phyloP scores from a whole-genome alignment of 2,888 invertebrate species.

The Acanthococcus lagerstroemiae region DNA sequence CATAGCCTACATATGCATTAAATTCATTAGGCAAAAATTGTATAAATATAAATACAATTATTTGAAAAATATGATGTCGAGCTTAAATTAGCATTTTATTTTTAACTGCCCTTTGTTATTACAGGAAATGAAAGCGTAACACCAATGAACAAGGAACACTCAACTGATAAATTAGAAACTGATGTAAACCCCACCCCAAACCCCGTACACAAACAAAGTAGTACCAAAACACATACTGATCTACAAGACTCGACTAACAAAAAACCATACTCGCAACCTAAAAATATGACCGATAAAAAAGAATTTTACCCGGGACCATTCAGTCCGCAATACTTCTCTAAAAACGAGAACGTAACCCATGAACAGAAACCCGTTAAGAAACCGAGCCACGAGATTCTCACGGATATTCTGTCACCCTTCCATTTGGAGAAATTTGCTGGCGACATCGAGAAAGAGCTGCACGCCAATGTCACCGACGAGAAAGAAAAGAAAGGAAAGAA shows the following conservation, averaged over 20 bases:
- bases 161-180: no score
- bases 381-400: slow-evolving; percentile 29
- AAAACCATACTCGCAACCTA: not conserved
- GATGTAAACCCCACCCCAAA: not conserved
- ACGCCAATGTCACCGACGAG: slow-evolving; percentile 12
- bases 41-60: no score
- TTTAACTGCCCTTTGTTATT: slow-evolving; percentile 10
- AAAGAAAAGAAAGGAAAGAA: slow-evolving; percentile 3
- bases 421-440: slow-evolving; percentile 31
- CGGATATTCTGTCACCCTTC: slow-evolving; percentile 33
- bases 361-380: slow-evolving; percentile 24
- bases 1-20: no score
- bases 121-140: slow-evolving; percentile 23
- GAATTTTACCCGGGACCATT: slow-evolving; percentile 35
- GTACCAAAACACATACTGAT: not conserved
- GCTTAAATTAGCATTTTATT: no score
- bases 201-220: not conserved
- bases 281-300: slow-evolving; percentile 36
- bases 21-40: no score
- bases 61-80: no score
- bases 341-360: slow-evolving; percentile 23
- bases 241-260: slow-evolving; percentile 36
- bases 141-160: slow-evolving; percentile 7
- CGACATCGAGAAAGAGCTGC: slow-evolving; percentile 23
- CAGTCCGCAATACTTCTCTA: slow-evolving; percentile 33